Percentiles rank a stretch among this genome's conserved stretches.
Conservation (phyloP, 2,888 invertebrate species). For the Sipha maydis region DNA sequence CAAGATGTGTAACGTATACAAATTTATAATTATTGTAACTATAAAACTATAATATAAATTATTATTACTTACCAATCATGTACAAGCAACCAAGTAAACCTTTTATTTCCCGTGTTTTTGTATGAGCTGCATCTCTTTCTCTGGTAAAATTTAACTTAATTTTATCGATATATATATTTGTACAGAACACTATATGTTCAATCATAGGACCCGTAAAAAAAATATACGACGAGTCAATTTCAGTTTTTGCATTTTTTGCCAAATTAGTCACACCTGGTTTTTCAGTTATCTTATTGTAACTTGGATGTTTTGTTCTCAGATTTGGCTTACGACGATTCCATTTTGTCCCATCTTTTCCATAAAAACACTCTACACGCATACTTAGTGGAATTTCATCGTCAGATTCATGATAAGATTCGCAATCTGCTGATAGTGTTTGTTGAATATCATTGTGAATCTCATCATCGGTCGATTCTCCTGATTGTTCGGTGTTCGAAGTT, state of each 20-base stretch:
- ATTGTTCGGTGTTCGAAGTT: constrained; percentile 21
- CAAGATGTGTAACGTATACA: no score
- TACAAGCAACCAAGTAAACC: constrained; percentile 28
- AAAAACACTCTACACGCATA: constrained; percentile 6
- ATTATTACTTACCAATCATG: constrained; percentile 37
- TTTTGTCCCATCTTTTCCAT: constrained; percentile 25
- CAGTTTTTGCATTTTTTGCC: constrained; percentile 22
- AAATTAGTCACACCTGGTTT: constrained; percentile 17
- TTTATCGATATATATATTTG: constrained; percentile 39
- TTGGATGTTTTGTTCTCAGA: constrained; percentile 21
- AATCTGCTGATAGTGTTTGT: not conserved
- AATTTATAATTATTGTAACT: constrained; percentile 16
- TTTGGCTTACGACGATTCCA: constrained; percentile 1
- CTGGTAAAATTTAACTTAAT: constrained; percentile 20
- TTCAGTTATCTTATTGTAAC: constrained; percentile 30
- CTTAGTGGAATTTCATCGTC: constrained; percentile 21
- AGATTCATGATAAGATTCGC: constrained; percentile 23
- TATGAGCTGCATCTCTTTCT: constrained; percentile 26
- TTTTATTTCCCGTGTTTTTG: constrained; percentile 24
- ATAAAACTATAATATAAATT: constrained; percentile 8
- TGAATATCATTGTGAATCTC: not conserved
- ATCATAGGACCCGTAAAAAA: constrained; percentile 35
- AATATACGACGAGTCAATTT: not conserved
- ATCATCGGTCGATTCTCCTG: not conserved
- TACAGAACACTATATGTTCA: constrained; percentile 33